phyloP scores from a whole-genome alignment of 2,888 invertebrate species.

The Dasypogon diadema region DNA sequence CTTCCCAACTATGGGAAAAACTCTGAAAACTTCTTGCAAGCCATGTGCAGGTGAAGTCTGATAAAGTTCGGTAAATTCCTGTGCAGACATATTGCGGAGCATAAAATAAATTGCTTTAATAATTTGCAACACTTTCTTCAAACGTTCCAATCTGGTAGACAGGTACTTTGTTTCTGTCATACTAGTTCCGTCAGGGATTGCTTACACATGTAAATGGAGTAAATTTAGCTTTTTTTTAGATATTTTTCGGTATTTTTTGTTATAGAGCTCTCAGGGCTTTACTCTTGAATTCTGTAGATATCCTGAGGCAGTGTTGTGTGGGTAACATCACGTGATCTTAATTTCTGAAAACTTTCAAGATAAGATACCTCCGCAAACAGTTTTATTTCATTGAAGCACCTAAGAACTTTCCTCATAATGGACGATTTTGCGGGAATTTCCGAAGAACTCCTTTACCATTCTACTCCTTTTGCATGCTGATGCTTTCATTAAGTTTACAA shows the following conservation, averaged over 20 bases:
- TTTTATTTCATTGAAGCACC: slow-evolving; percentile 13
- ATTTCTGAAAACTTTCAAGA: slow-evolving; percentile 7
- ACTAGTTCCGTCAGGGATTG: neutral
- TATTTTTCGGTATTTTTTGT: neutral
- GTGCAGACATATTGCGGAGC: neutral
- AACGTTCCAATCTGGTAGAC: neutral
- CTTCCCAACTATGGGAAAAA: neutral
- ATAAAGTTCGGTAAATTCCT: neutral
- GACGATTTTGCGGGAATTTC: slow-evolving; percentile 12
- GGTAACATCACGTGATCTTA: slow-evolving; percentile 19
- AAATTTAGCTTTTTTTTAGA: neutral
- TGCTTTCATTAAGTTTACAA: slow-evolving; percentile 31
- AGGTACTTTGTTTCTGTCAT: neutral
- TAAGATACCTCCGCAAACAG: slow-evolving; percentile 1
- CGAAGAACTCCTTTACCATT: neutral
- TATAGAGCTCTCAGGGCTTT: neutral
- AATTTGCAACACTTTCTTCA: neutral
- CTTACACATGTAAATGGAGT: neutral
- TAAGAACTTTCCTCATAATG: slow-evolving; percentile 22
- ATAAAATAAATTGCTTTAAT: slow-evolving; percentile 1
- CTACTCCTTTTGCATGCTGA: slow-evolving; percentile 18
- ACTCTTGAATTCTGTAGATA: neutral
- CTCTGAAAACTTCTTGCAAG: neutral
- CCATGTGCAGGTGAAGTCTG: slow-evolving; percentile 1
- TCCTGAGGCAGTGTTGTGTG: neutral